These are phyloP conservation scores for Fissipunctia ypsillon DNA, from an alignment of 2,888 invertebrate genomes.

Conservation along the genomic window DNA sequence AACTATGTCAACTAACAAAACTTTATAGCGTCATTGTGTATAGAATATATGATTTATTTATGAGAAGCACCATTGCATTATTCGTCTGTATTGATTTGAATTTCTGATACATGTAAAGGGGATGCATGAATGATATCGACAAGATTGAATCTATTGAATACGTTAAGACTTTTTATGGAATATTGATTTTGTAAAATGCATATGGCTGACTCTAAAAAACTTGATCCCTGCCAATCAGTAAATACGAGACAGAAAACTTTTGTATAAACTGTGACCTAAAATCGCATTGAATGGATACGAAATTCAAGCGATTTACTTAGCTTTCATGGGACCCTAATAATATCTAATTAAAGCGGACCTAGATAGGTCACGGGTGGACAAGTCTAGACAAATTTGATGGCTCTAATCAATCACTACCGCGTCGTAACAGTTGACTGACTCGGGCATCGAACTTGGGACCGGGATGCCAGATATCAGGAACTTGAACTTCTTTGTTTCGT, in stretches of 20 bases:
- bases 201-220: not conserved
- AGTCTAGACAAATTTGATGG: slow-evolving; percentile 80
- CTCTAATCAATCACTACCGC: slow-evolving; percentile 82
- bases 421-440: slow-evolving; percentile 76
- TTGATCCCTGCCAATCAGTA: not conserved
- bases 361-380: slow-evolving; percentile 80
- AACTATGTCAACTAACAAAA: slow-evolving; percentile 7
- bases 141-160: slow-evolving; percentile 60
- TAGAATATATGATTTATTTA: slow-evolving; percentile 48
- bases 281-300: too few species aligned
- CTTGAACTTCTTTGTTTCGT: slow-evolving; percentile 72
- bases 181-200: slow-evolving; percentile 16
- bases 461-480: slow-evolving; percentile 67
- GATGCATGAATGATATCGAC: slow-evolving; percentile 41
- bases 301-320: not conserved
- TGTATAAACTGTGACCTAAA: too few species aligned
- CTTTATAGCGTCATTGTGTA: not conserved
- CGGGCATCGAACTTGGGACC: slow-evolving; percentile 80
- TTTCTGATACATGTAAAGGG: slow-evolving; percentile 51
- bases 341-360: slow-evolving; percentile 71
- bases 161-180: slow-evolving; percentile 12
- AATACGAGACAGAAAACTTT: not conserved
- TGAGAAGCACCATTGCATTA: slow-evolving; percentile 29
- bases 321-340: slow-evolving; percentile 35
- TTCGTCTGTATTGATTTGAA: slow-evolving; percentile 42